phyloP scores from a whole-genome alignment of 2,113 vertebrate genomes.

The Glaucidium brasilianum region DNA sequence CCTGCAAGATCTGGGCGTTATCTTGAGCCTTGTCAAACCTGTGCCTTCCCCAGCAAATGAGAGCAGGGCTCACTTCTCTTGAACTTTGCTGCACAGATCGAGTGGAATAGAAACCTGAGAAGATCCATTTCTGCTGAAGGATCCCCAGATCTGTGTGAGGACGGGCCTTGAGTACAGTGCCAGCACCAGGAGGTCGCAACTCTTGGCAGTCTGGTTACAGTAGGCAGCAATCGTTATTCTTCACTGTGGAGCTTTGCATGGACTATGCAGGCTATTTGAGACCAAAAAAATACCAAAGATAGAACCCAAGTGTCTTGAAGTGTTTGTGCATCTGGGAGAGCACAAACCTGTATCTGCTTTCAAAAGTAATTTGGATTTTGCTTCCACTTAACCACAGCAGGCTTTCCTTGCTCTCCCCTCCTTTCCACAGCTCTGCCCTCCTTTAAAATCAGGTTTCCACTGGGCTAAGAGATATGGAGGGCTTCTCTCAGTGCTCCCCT shows the following conservation, averaged over 20 bases:
- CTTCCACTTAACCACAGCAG: background rate
- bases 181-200: background rate
- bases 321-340: background rate
- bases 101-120: background rate
- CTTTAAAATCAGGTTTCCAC: background rate
- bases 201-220: background rate
- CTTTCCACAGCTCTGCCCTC: background rate
- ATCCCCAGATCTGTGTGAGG: fast-evolving
- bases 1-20: background rate
- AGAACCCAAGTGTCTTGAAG: background rate
- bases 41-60: background rate
- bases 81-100: background rate
- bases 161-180: background rate
- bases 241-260: background rate
- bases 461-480: background rate
- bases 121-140: background rate
- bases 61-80: background rate
- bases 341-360: background rate
- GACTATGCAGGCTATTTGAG: background rate
- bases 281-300: background rate
- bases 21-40: background rate
- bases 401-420: background rate
- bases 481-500: background rate
- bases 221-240: background rate
- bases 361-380: background rate